Base-by-base conservation (phyloP, 2,888 invertebrate genomes). In the Dryobotodes eremita region DNA sequence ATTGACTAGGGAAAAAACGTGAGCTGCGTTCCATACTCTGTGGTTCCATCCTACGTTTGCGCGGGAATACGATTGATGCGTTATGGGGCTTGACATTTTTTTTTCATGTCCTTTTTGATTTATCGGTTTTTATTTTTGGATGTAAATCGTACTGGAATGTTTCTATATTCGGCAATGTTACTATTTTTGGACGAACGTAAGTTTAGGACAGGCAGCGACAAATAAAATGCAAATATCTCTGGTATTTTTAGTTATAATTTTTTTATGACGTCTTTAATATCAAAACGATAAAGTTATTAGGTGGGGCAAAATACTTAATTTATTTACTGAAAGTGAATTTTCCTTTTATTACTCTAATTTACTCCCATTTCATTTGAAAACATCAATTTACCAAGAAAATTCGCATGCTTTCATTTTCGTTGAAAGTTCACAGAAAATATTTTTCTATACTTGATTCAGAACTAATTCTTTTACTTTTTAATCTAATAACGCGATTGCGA, bases 1-100 rank as follows among this genome's bases (percentile, higher is more conserved):
- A 96, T 96, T 96, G 95, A 94, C 94, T 95, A 92, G 93, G 93
- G 93, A 94, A 95, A 92, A 95, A 94, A 93, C 92, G 92, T 92
- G 92, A 91, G 88, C 88, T 89, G 89, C 91, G 90, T 92, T 91
- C 89, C 80, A 71, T 79, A 75, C 48, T 61, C 83, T 69, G 46
- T 80, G 65, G 75, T 75, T 55, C 69, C 83, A 80, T 86, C 86
- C 85, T 85, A 87, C 86, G 87, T 86, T 89, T 88, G 88, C 83
- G 89, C 90, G 91, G 89, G 88, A 88, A 86, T 88, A 89, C 90
- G 91, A 92, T 92, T 91, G 91, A 91, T 91, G 92, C 77, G 82
- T 55, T 84, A 81, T 77, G 85, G 83, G 82, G 79, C 80, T 85
- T 83, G 81, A 83, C 75, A 79, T 84, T 89, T 88, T 89, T 87